Base-by-base conservation (phyloP, 2,113 vertebrate genomes). In the Plecturocebus donacophilus region DNA sequence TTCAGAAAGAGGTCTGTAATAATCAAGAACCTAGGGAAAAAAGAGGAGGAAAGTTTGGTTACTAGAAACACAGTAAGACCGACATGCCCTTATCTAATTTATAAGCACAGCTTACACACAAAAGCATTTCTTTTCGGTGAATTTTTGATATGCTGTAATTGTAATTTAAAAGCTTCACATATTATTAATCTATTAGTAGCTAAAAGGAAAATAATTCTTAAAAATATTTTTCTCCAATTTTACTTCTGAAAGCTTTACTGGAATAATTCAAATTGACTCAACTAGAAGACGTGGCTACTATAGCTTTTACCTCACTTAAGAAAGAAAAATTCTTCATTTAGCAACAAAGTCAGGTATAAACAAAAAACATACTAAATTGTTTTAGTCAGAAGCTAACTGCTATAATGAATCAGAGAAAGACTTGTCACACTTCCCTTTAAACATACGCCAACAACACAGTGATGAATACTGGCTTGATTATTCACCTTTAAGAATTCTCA, bases 1-100 rank as follows among this genome's bases (percentile, higher is more conserved):
- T 98, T 99, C 97, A 99, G 98, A 97, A 99, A 99, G 98, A 99
- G 99, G 86, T 99, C 99, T 73, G 99, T 99, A 83, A 99, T 99
- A 97, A 99, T 99, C 95, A 99, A 97, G 96, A 99, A 99, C 97
- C 99, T 99, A 98, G 64, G 95, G 97, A 90, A 5, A 96, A 98
- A 95, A 8, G 66, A 64, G 45, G n/a, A n/a, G 4, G 35, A 40
- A 70, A 81, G 49, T 66, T n/a, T 21, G 19, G 77, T 97, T 93
- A 97, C 35, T 54, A 91, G 86, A 79, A 49, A 96, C 19, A 30
- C 1, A 90, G 71, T 42, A 35, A 75, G 77, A 80, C 0, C 71
- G 56, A 66, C 73, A 45, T 0, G 25, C 13, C 30, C 45, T 90
- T 54, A 71, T 12, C 45, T 20, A 47, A 40, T 32, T 27, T 30